Conservation (phyloP, 2,113 vertebrate genomes). For the Perca fluviatilis region DNA sequence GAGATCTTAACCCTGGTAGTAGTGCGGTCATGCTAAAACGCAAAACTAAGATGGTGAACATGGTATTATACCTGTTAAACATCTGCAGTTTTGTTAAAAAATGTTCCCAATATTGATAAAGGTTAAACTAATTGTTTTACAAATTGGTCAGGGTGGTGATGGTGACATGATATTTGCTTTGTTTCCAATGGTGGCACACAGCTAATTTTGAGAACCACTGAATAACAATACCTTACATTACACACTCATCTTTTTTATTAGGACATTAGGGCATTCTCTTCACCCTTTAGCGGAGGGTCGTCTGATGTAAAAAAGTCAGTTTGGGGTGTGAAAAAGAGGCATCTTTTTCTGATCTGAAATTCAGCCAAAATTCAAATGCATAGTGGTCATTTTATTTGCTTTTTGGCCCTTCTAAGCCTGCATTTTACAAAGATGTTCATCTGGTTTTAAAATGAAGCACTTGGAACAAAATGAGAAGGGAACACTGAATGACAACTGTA, state of each 20-base stretch:
- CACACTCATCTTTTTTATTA: not conserved
- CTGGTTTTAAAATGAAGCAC: conserved; percentile 11
- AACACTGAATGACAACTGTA: conserved; percentile 10
- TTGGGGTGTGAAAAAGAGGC: not conserved
- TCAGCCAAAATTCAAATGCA: conserved; percentile 1
- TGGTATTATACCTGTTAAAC: not conserved
- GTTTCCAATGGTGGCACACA: too few relatives aligned
- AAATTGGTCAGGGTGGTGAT: not conserved
- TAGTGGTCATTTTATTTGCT: conserved; percentile 7
- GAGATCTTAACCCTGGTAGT: too few relatives aligned
- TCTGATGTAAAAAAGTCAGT: not conserved
- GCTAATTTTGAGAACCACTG: not conserved
- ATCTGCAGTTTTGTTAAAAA: not conserved
- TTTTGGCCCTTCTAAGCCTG: not conserved
- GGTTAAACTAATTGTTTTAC: not conserved
- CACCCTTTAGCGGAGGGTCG: not conserved
- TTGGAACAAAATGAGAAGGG: not conserved
- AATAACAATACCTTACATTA: not conserved
- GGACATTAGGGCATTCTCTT: not conserved
- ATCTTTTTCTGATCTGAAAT: conserved; percentile 2
- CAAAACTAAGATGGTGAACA: not conserved
- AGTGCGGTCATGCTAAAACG: not conserved
- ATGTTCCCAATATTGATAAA: not conserved
- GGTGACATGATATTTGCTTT: not conserved
- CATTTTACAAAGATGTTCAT: not conserved